Conservation (phyloP, 2,797 vertebrate genomes). For the Acridotheres tristis region DNA sequence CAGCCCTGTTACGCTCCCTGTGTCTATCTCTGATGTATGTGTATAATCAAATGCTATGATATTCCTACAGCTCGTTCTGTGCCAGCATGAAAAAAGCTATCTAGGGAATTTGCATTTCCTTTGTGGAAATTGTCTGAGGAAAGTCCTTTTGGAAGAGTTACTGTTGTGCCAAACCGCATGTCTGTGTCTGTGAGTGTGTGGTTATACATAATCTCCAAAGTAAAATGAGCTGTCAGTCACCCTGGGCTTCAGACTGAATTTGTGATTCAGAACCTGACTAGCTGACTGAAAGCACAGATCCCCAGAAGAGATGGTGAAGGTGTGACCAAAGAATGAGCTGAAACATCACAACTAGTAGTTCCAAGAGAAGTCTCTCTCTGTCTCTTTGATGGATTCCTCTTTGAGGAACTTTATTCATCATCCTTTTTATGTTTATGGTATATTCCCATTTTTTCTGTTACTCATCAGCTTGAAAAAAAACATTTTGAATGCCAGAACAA, state of each 20-base stretch:
- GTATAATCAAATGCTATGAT: neutral
- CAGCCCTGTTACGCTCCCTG: neutral
- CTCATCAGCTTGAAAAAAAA: neutral
- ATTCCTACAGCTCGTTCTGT: neutral
- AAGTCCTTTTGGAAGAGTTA: neutral
- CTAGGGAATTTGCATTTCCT: neutral
- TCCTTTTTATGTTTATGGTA: neutral
- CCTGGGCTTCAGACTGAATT: neutral
- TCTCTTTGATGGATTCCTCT: neutral
- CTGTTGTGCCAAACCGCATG: neutral
- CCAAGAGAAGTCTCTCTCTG: neutral
- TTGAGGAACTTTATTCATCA: neutral
- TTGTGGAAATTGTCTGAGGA: neutral
- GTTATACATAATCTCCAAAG: neutral
- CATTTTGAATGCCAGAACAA: neutral
- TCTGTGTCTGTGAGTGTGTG: neutral
- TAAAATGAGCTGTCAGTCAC: neutral
- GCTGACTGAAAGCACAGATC: neutral
- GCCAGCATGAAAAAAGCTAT: neutral
- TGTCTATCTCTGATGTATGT: neutral
- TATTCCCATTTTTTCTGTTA: neutral
- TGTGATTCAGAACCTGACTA: neutral
- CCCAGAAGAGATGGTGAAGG: neutral
- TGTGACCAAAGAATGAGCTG: slow-evolving; percentile 19
- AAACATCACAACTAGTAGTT: neutral